Evolutionary conservation across 2,113 vertebrate species (phyloP).

Genomic region (Delphinapterus leucas): DNA sequence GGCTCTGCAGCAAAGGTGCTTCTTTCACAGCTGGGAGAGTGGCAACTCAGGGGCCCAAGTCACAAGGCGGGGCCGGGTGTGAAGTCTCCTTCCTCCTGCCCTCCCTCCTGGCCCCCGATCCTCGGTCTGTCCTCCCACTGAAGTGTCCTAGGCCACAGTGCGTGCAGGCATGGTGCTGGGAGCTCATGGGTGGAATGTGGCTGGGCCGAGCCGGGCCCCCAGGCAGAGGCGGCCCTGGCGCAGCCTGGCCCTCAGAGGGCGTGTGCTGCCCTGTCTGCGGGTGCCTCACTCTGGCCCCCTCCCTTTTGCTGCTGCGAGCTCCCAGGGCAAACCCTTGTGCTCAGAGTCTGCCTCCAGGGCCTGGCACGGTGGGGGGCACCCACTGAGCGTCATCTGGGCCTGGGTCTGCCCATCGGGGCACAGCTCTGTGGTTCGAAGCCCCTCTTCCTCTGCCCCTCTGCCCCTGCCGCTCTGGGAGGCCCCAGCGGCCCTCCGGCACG

Average conservation of each 20-base stretch:
- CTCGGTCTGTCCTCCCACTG: rapidly evolving
- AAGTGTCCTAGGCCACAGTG: rapidly evolving
- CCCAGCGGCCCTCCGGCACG: background rate
- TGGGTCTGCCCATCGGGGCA: background rate
- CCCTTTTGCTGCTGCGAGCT: background rate
- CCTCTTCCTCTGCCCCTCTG: rapidly evolving
- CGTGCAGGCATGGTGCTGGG: rapidly evolving
- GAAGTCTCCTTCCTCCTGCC: background rate
- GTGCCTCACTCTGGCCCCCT: background rate
- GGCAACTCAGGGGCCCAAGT: background rate
- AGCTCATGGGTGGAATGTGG: background rate
- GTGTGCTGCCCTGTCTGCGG: too few species aligned
- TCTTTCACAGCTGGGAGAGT: background rate
- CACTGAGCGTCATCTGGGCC: background rate
- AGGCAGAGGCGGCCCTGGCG: background rate
- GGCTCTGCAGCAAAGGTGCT: rapidly evolving
- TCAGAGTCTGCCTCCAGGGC: background rate
- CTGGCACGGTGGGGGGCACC: background rate
- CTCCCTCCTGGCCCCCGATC: too few species aligned
- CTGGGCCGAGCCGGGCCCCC: background rate
- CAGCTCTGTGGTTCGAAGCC: background rate
- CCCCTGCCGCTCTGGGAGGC: background rate
- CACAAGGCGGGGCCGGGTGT: rapidly evolving
- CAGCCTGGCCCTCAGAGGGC: background rate
- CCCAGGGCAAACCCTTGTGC: background rate